phyloP scores from a whole-genome alignment of 2,113 vertebrate genomes.

The Varanus komodoensis region DNA sequence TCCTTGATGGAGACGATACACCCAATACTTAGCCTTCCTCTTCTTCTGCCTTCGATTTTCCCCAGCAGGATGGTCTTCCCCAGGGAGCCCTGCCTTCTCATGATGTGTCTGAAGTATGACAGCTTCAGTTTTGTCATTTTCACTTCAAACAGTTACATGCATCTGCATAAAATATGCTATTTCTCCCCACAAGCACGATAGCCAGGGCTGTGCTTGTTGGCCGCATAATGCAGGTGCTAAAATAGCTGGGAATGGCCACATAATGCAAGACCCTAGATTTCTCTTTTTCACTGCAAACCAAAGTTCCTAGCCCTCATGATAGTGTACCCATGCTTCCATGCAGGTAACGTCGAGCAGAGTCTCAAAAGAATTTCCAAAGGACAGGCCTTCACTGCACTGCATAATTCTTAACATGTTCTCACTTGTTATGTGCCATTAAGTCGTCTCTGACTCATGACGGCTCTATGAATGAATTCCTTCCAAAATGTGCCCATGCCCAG shows the following conservation, averaged over 20 bases:
- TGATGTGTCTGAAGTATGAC: too few relatives aligned
- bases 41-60: too few relatives aligned
- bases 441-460: too few relatives aligned
- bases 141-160: neutral
- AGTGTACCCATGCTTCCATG: neutral
- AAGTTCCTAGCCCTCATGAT: too few relatives aligned
- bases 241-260: neutral
- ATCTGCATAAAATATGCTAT: neutral
- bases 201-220: neutral
- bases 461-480: too few relatives aligned
- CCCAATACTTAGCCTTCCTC: too few relatives aligned
- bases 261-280: neutral
- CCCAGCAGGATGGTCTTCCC: too few relatives aligned
- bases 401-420: neutral
- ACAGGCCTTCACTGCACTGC: neutral
- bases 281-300: too few relatives aligned
- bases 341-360: neutral
- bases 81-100: too few relatives aligned
- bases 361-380: neutral
- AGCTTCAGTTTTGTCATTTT: too few relatives aligned
- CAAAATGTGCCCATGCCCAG: neutral
- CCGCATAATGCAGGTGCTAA: neutral
- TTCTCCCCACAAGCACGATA: neutral
- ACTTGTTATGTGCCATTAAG: too few relatives aligned
- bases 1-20: too few relatives aligned